Conservation (phyloP, 2,113 vertebrate genomes). For the Ictalurus furcatus region DNA sequence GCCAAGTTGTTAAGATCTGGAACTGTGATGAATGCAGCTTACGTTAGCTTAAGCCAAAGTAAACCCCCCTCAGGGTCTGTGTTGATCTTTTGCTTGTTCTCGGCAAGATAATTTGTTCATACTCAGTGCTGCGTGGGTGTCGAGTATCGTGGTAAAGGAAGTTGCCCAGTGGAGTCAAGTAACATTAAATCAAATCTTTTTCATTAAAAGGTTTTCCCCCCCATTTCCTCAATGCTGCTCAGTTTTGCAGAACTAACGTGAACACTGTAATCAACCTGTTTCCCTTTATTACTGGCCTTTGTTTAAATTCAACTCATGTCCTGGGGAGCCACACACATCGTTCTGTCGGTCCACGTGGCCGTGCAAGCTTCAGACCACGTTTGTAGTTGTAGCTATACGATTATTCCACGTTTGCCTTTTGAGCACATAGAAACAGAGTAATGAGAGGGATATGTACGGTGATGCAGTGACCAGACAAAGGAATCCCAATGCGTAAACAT, state of each 20-base stretch:
- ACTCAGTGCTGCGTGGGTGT: background rate
- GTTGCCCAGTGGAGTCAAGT: background rate
- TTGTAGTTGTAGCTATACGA: background rate
- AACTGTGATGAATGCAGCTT: background rate
- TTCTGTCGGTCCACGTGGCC: slow-evolving; percentile 33
- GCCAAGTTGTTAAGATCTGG: slow-evolving; percentile 14
- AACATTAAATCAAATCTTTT: background rate
- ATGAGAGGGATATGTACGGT: background rate
- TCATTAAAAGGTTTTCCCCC: background rate
- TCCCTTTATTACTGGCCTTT: background rate
- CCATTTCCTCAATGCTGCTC: background rate
- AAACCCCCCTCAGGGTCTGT: slow-evolving; percentile 13
- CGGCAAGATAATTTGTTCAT: background rate
- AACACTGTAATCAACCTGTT: background rate
- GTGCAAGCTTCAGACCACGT: background rate
- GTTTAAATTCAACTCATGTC: slow-evolving; percentile 29
- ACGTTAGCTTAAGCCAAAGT: background rate
- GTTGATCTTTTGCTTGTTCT: slow-evolving; percentile 21
- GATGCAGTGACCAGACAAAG: background rate
- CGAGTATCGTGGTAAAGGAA: slow-evolving; percentile 14
- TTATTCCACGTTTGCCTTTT: background rate
- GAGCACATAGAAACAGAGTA: background rate
- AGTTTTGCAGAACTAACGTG: background rate
- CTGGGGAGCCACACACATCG: background rate
- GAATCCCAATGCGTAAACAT: background rate